phyloP scores from a whole-genome alignment of 2,113 vertebrate species.

The Bombycilla garrulus region DNA sequence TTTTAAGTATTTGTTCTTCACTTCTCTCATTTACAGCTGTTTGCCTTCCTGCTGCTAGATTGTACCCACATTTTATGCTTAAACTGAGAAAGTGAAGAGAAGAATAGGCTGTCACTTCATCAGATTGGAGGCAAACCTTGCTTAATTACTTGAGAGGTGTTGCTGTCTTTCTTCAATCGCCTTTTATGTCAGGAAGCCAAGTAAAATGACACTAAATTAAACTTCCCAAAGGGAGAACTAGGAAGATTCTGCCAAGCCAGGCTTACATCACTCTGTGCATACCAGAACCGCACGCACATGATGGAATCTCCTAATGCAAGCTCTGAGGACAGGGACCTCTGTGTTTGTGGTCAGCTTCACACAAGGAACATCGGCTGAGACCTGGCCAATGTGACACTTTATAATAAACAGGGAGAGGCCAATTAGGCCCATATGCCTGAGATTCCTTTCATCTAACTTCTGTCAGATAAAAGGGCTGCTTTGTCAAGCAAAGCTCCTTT shows the following conservation, averaged over 20 bases:
- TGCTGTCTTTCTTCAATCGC: background rate
- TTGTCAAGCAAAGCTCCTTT: background rate
- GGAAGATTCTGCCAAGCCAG: background rate
- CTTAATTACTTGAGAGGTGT: background rate
- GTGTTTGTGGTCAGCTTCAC: background rate
- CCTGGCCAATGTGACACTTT: background rate
- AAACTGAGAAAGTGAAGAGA: background rate
- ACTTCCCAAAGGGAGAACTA: background rate
- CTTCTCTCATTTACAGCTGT: background rate
- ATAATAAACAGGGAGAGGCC: background rate
- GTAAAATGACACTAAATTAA: background rate
- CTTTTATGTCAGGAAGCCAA: slow-evolving; percentile 8
- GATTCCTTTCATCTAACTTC: slow-evolving; percentile 31
- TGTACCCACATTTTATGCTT: background rate
- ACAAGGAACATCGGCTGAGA: background rate
- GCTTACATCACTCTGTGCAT: background rate
- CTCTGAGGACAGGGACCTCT: background rate
- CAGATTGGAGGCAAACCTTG: background rate
- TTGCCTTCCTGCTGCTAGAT: background rate
- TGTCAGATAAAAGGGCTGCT: slow-evolving; percentile 30
- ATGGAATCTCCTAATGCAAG: background rate
- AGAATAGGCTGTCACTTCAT: background rate
- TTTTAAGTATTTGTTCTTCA: background rate
- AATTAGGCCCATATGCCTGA: background rate
- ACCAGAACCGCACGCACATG: background rate